Evolutionary conservation across 2,888 invertebrate genomes (phyloP).

Genomic region (Busseola fusca): DNA sequence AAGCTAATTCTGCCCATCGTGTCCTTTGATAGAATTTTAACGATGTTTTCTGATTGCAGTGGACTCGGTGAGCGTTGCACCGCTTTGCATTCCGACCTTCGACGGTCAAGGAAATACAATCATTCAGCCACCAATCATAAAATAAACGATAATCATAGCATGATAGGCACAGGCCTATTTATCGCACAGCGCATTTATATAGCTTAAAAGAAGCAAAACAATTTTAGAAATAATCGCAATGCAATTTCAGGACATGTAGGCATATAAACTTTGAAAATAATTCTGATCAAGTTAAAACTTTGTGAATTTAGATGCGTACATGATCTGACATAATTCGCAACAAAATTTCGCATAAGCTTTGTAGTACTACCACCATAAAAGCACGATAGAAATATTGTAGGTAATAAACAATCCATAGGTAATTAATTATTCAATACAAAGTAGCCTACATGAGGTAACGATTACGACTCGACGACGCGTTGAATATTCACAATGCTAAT

Average conservation of each 20-base stretch:
- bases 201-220: conserved; percentile 60
- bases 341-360: conserved; percentile 79
- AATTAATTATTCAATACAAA: conserved; percentile 66
- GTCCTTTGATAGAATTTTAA: conserved; percentile 70
- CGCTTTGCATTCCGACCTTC: conserved; percentile 83
- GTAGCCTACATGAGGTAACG: conserved; percentile 72
- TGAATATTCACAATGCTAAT: conserved; percentile 84
- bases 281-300: neutral
- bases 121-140: conserved; percentile 79
- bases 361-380: conserved; percentile 51
- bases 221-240: conserved; percentile 72
- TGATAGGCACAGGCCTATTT: conserved; percentile 71
- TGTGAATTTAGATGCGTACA: conserved; percentile 44
- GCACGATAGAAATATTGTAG: conserved; percentile 55
- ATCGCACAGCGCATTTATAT: conserved; percentile 78
- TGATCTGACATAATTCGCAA: conserved; percentile 69
- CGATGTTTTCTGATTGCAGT: conserved; percentile 70
- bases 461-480: conserved; percentile 70
- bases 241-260: conserved; percentile 66
- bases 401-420: conserved; percentile 63
- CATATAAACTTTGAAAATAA: conserved; percentile 36
- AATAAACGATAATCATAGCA: conserved; percentile 77
- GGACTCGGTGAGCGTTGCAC: conserved; percentile 77
- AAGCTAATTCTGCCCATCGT: conserved; percentile 53
- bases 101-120: conserved; percentile 85